Base-by-base conservation (phyloP, 2,113 vertebrate genomes). In the Lota lota region DNA sequence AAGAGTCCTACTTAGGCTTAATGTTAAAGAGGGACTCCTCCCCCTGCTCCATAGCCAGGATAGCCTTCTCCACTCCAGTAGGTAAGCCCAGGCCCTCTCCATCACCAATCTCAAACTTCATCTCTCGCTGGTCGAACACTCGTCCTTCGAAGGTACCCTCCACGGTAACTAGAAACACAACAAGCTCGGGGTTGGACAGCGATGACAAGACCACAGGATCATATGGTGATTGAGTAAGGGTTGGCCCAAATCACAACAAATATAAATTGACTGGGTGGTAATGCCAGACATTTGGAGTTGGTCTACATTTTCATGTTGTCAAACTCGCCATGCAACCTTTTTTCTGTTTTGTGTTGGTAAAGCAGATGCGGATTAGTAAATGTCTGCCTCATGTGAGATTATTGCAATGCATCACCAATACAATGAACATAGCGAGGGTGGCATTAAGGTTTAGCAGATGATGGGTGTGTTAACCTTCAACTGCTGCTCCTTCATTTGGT, bases 41-140 rank as follows among this genome's bases (percentile, higher is more conserved):
- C 0, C 86, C 94, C 73, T 99, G 93, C 78, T 99, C 96, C 97
- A 99, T 99, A 76, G 93, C 93, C 70, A 93, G 95, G 67, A 99
- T 90, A 6, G 93, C 94, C 74, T 93, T 95, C 89, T 99, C 97
- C 79, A 97, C 88, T 14, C 95, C 97, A 14, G 74, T 69, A 19
- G 96, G 97, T 62, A 99, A 85, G 68, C 93, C 91, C 0, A 94
- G 87, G 79, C 76, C 92, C 16, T 95, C 96, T 14, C 94, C 95
- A 72, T 97, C 97, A 5, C 96, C 96, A 0, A 98, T 79, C 83
- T 97, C 95, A 91, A 98, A 98, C 76, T 82, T 92, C 69, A 99
- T 50, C n/a, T 96, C 95, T 66, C 97, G 89, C 68, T 85, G 87
- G 61, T 99, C 96, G 78, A 98, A 99, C 1, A 95, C 81, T 1